Conservation (phyloP, 2,113 vertebrate genomes). For the Pachyramphus minor region DNA sequence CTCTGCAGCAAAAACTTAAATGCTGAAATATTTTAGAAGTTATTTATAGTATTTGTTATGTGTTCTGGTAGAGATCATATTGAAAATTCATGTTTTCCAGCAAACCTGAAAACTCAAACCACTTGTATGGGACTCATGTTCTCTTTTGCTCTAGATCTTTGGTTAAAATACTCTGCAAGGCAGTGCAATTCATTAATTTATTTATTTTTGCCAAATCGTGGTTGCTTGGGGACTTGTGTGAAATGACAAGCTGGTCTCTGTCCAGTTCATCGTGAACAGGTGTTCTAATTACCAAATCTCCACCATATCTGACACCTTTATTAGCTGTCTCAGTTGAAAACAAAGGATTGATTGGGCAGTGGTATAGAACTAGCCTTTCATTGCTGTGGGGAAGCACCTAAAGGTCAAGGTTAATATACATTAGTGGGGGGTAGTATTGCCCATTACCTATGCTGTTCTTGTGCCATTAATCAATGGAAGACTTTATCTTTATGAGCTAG, state of each 20-base stretch:
- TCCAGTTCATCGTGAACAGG: constrained; percentile 15
- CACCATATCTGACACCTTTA: constrained; percentile 41
- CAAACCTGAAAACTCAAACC: neutral
- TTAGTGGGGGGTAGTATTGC: constrained; percentile 28
- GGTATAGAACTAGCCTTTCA: constrained; percentile 27
- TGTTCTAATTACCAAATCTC: constrained; percentile 44
- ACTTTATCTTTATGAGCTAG: neutral
- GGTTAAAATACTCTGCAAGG: neutral
- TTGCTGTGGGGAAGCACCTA: constrained; percentile 51
- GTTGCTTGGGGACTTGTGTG: neutral
- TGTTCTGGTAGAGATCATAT: neutral
- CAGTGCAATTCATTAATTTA: neutral
- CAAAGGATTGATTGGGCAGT: constrained; percentile 36
- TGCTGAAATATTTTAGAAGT: neutral
- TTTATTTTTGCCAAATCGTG: neutral
- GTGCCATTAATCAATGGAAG: constrained; percentile 25
- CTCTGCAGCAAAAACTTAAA: neutral
- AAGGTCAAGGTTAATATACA: constrained; percentile 59
- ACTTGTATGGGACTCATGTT: neutral
- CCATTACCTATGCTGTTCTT: constrained; percentile 14
- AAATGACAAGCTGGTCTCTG: constrained; percentile 32
- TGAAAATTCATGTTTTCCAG: neutral
- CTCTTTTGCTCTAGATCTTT: neutral
- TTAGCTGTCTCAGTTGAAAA: constrained; percentile 38
- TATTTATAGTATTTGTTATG: neutral